Base-by-base conservation (phyloP, 2,113 vertebrate species). In the Malaclemys terrapin region DNA sequence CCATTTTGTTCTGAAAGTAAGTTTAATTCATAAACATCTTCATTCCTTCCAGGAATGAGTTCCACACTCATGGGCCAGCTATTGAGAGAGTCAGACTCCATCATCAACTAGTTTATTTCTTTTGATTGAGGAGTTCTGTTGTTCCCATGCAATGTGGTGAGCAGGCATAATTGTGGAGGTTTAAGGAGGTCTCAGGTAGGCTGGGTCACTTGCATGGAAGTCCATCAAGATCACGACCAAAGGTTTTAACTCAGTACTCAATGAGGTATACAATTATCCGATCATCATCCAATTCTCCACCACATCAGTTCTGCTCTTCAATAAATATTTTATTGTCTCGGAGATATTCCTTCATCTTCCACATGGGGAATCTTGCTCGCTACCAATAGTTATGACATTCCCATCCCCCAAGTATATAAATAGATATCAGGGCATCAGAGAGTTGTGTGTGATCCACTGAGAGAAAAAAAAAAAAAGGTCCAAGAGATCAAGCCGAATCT, bases 361-460 rank as follows among this genome's bases (percentile, higher is more conserved):
- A 50, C 29, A 92, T 72, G 62, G 22, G 80, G 45, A 20, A 35
- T 59, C 3, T 38, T 84, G 1, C 27, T 72, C 49, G 2, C 31
- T 25, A 22, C 49, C 6, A 93, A 84, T 27, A 3, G 0, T 0
- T 7, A 8, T 10, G 31, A 94, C 14, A 50, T 85, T 3, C 14
- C 24, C 80, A 25, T 10, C 1, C 82, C 62, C 42, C 17, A 9
- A 45, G 54, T 62, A 76, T 3, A 1, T 1, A 45, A 45, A 75
- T 20, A 50, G 29, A 22, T 45, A 1, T 27, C 38, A 2, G 0
- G 2, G 87, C 93, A 80, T 31, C 84, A 82, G 88, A 52, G 5
- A 96, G 79, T 13, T 14, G 52, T 3, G 25, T 52, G 42, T 45
- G 10, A 75, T 59, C 72, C 10, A 17, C 47, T 13, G 9, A 54